Base-by-base conservation (phyloP, 2,888 invertebrate species). In the Monoplex corrugatus region DNA sequence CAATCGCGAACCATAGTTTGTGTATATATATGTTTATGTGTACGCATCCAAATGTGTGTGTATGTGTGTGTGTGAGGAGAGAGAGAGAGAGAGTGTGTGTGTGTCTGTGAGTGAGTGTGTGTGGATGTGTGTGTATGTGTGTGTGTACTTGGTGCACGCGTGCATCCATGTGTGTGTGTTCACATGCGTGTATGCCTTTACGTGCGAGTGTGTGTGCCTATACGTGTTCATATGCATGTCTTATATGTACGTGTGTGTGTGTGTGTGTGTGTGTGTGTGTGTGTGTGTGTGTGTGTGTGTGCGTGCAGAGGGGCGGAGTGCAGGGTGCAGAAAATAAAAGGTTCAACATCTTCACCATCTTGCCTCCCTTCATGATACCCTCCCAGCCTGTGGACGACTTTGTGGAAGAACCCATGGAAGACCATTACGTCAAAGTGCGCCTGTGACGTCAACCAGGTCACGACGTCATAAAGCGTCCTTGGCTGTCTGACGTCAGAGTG, bases 391-490 rank as follows among this genome's bases (percentile, higher is more conserved):
- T 23, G 28, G 78, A 80, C 40, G 45, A 45, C 32, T 83, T 45
- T 40, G 82, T 83, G 57, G 84, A 38, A 23, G 84, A 84, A 57
- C 50, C 35, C 0, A 6, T 19, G 35, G 84, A 50, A 8, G 84
- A 84, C 84, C 84, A 84, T 23, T 84, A 84, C 84, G 84, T 84
- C 84, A 84, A 84, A 23, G 57, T 84, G 19, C 84, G 84, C 3
- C 50, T 23, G n/a, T 84, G 57, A 57, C 16, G 38, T 80, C 43
- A 19, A 40, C 3, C 28, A 23, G 23, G 28, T 32, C 78, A 13
- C 10, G 35, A 78, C 78, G 40, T 78, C 78, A 78, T 38, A n/a
- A n/a, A 19, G 19, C 50, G 50, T 19, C 50, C 8, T 50, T 8
- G 8, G 50, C 50, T 57, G 57, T 10, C 19, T 57, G 57, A 57